Conservation (phyloP, 2,113 vertebrate species). For the mouse (Mus musculus) region DNA sequence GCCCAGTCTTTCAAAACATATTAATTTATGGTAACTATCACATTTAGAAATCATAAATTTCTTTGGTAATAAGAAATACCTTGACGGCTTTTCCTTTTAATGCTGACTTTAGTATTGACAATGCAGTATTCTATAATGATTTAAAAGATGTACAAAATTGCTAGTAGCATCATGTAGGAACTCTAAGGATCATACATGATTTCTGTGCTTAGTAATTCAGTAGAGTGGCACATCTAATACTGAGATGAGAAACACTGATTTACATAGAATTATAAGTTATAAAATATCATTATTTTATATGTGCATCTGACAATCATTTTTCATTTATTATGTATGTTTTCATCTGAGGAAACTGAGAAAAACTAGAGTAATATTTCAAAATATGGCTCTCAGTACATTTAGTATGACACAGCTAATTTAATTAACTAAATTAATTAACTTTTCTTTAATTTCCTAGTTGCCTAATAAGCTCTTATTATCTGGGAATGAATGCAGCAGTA, state of each 20-base stretch:
- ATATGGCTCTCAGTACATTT: slow-evolving; percentile 19
- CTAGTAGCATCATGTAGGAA: background rate
- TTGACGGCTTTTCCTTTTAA: slow-evolving; percentile 38
- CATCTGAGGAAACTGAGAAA: background rate
- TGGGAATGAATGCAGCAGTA: slow-evolving; percentile 11
- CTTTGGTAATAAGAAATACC: background rate
- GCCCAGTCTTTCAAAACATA: slow-evolving; percentile 15
- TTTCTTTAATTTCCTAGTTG: background rate
- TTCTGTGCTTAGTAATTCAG: slow-evolving; percentile 14
- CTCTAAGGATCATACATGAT: background rate
- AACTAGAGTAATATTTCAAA: slow-evolving; percentile 4
- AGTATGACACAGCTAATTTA: background rate
- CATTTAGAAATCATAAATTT: background rate
- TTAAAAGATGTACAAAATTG: slow-evolving; percentile 45
- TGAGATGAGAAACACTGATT: background rate
- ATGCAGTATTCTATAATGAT: background rate
- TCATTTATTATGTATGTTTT: background rate
- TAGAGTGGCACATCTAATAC: slow-evolving; percentile 3
- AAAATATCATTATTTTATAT: slow-evolving; percentile 35
- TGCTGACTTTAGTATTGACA: background rate
- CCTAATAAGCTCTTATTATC: background rate
- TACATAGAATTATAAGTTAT: background rate
- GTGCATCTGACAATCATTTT: background rate
- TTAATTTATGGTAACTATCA: background rate
- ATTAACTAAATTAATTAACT: background rate